These are phyloP conservation scores for Nomada fabriciana DNA, from an alignment of 2,888 invertebrate species.

Conservation along the genomic window DNA sequence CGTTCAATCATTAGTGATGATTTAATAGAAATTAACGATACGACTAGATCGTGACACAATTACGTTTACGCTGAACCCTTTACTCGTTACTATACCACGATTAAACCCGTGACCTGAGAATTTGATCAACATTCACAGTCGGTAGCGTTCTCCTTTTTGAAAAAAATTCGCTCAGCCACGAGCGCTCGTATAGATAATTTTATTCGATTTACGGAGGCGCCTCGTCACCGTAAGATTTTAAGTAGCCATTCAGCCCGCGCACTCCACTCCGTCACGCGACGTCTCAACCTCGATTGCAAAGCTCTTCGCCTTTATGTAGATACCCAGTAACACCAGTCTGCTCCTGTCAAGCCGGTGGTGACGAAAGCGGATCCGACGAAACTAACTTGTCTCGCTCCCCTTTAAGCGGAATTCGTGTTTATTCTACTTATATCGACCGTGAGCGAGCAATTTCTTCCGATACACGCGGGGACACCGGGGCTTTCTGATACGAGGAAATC, in stretches of 20 bases:
- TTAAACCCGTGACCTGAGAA: too few species aligned
- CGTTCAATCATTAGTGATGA: not conserved
- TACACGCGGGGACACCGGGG: not conserved
- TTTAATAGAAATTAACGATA: slow-evolving; percentile 18
- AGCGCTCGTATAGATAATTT: slow-evolving; percentile 35
- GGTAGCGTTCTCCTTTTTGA: not conserved
- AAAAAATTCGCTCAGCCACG: slow-evolving; percentile 27
- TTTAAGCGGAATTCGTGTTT: slow-evolving; percentile 11
- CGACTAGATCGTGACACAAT: not conserved
- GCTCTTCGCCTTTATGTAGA: slow-evolving; percentile 49
- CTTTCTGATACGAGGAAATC: slow-evolving; percentile 26
- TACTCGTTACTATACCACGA: too few species aligned
- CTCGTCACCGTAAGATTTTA: slow-evolving; percentile 57
- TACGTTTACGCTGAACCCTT: too few species aligned
- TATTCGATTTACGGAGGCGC: slow-evolving; percentile 43
- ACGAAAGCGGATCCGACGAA: not conserved
- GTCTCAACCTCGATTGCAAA: slow-evolving; percentile 53
- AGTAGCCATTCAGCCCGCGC: slow-evolving; percentile 52
- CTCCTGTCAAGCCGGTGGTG: not conserved
- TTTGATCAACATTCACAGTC: not conserved
- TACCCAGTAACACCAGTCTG: not conserved
- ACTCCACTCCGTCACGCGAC: slow-evolving; percentile 37
- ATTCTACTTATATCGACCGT: slow-evolving; percentile 2
- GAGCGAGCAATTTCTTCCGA: slow-evolving; percentile 12
- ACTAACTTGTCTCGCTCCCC: not conserved